Conservation (phyloP, 2,888 invertebrate genomes). For the Pandemis corylana region DNA sequence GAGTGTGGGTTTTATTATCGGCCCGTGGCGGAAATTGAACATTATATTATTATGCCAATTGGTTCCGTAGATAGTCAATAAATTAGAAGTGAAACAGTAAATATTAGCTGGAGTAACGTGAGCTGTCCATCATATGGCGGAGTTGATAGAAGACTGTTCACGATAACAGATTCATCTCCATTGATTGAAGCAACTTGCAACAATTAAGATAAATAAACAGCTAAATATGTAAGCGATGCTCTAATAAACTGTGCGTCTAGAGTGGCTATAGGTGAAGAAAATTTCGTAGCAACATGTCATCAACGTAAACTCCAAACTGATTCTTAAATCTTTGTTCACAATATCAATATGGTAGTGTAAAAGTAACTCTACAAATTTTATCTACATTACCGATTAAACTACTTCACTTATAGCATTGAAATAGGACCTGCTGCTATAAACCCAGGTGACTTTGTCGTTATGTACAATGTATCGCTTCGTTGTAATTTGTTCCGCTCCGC, state of each 20-base stretch:
- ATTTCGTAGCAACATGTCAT: neutral
- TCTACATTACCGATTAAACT: neutral
- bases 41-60: constrained; percentile 15
- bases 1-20: constrained; percentile 80
- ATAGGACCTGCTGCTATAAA: neutral
- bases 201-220: no score
- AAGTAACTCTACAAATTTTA: neutral
- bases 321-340: neutral
- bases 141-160: neutral
- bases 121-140: neutral
- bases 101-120: neutral
- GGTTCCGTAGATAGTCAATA: constrained; percentile 25
- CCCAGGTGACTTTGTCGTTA: neutral
- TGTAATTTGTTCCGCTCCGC: neutral
- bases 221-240: no score
- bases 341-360: neutral
- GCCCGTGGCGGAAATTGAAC: constrained; percentile 60
- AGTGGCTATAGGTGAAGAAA: no score
- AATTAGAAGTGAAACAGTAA: neutral
- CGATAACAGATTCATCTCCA: neutral
- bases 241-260: no score
- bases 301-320: neutral
- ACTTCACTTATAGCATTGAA: neutral
- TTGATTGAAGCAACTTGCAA: neutral
- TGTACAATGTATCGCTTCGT: neutral